Percentiles rank a stretch among this genome's conserved stretches.
phyloP scores from a whole-genome alignment of 2,888 invertebrate species.

The Drosophila trichaetosa region DNA sequence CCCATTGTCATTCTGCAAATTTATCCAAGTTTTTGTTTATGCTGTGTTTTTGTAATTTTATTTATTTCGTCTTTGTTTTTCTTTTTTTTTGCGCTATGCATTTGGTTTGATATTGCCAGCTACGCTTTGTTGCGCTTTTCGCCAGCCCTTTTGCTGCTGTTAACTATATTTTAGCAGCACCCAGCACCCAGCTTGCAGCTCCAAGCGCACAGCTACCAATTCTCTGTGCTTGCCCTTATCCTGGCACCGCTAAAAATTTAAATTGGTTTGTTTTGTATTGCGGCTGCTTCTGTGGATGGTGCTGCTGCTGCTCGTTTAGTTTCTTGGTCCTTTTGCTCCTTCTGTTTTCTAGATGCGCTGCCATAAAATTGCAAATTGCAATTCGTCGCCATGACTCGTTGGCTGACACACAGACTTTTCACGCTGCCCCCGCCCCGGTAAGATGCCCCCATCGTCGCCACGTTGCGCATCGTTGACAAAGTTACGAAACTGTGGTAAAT shows the following conservation, averaged over 20 bases:
- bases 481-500: constrained; percentile 77
- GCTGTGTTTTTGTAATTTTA: constrained; percentile 7
- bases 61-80: constrained; percentile 8
- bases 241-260: constrained; percentile 73
- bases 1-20: constrained; percentile 61
- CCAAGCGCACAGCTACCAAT: constrained; percentile 1
- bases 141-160: constrained; percentile 57
- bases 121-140: constrained; percentile 77
- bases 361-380: constrained; percentile 82
- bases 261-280: constrained; percentile 81
- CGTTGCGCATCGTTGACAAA: constrained; percentile 80
- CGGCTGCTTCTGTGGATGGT: constrained; percentile 58
- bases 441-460: constrained; percentile 47
- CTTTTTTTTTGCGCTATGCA: constrained; percentile 13
- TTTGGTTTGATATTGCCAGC: constrained; percentile 76
- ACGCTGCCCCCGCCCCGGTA: constrained; percentile 4
- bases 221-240: constrained; percentile 6
- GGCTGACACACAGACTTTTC: constrained; percentile 20
- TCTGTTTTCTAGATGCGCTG: constrained; percentile 63
- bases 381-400: constrained; percentile 74
- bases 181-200: not conserved
- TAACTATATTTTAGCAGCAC: constrained; percentile 53
- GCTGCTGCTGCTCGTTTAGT: constrained; percentile 37
- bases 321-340: constrained; percentile 27
- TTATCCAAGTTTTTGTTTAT: constrained; percentile 31